Evolutionary conservation across 2,113 vertebrate genomes (phyloP).

Genomic region (Crotalus helleri): DNA sequence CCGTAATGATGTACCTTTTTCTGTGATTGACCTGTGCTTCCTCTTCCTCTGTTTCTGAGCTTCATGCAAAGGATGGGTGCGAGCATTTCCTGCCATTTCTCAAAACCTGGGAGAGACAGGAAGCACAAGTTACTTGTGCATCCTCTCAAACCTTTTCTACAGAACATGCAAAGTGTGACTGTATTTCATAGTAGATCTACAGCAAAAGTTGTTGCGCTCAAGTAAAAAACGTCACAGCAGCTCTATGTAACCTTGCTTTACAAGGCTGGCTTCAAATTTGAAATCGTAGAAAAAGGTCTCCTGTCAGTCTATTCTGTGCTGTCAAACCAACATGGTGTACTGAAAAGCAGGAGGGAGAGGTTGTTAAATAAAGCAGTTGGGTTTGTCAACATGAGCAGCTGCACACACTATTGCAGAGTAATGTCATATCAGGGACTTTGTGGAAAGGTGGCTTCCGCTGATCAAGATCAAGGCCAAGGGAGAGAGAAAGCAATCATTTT

Average conservation of each 20-base stretch:
- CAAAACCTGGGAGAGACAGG: not conserved
- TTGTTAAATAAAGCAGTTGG: not conserved
- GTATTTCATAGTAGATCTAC: not conserved
- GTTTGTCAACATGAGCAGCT: not conserved
- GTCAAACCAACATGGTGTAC: not conserved
- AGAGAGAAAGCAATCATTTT: not conserved
- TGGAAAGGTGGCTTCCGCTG: not conserved
- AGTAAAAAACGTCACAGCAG: no score
- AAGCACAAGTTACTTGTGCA: not conserved
- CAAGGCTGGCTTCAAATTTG: not conserved
- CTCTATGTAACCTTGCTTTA: not conserved
- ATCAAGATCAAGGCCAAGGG: not conserved
- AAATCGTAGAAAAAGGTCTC: not conserved
- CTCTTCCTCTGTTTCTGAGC: not conserved
- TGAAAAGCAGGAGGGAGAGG: not conserved
- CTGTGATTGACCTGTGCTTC: not conserved
- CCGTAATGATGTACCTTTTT: not conserved
- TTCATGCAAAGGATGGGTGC: not conserved
- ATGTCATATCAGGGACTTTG: not conserved
- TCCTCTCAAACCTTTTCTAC: not conserved
- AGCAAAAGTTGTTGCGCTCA: not conserved
- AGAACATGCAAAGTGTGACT: not conserved
- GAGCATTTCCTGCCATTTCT: constrained; percentile 8
- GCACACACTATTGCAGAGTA: not conserved
- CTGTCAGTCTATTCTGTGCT: not conserved